Evolutionary conservation across 2,113 vertebrate genomes (phyloP).

Genomic region (Euleptes europaea): DNA sequence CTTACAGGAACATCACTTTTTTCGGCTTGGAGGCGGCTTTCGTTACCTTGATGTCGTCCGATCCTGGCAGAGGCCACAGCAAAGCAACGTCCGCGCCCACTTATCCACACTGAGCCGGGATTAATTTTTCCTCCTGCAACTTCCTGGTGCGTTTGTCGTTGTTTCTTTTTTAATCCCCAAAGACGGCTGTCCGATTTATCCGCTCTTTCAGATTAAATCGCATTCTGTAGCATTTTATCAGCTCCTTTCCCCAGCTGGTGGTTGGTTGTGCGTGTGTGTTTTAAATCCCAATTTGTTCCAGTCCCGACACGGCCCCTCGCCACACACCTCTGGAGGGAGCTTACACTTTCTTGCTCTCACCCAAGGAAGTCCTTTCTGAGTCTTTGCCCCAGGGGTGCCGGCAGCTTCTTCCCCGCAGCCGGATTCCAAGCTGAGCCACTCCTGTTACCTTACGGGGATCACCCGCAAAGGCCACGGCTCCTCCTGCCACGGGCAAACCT

Average conservation of each 20-base stretch:
- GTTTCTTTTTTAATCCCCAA: slow-evolving; percentile 52
- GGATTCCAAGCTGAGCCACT: accelerated
- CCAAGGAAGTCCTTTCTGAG: background rate
- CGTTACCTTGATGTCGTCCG: background rate
- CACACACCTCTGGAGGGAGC: background rate
- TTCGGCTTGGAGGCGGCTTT: background rate
- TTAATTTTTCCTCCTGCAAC: slow-evolving; percentile 13
- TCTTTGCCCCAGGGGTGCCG: accelerated
- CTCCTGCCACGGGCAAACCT: background rate
- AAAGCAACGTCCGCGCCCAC: background rate
- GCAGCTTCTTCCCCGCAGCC: background rate
- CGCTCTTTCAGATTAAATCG: background rate
- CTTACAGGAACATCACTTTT: background rate
- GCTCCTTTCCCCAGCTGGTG: background rate
- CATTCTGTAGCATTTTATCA: background rate
- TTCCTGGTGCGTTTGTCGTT: slow-evolving; percentile 32
- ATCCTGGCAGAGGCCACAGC: background rate
- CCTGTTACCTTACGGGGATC: slow-evolving; percentile 4
- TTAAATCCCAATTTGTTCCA: background rate
- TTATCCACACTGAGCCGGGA: background rate
- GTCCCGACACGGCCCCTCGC: background rate
- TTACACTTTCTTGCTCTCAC: background rate
- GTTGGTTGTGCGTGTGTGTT: background rate
- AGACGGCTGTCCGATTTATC: slow-evolving; percentile 33
- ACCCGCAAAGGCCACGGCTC: background rate